A percentile compares a stretch with the other conserved stretches of the same genome.
Evolutionary conservation across 2,888 invertebrate genomes (phyloP).

Genomic region (Tenthredo mesomela): DNA sequence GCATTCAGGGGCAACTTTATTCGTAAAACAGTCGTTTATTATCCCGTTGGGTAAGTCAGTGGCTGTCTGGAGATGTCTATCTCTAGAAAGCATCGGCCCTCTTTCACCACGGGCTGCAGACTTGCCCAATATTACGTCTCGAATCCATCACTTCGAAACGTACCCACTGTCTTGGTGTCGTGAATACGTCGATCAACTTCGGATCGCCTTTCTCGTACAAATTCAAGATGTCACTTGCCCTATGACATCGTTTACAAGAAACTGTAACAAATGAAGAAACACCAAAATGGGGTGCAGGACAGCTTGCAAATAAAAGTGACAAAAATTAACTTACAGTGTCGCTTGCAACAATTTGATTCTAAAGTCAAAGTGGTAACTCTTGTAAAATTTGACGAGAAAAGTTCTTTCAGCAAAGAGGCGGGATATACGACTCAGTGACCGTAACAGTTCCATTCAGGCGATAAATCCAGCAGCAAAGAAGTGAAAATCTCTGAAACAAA

Average conservation of each 20-base stretch:
- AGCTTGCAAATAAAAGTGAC: background rate
- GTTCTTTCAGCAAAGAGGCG: background rate
- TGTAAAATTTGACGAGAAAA: conserved; percentile 26
- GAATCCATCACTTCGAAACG: conserved; percentile 46
- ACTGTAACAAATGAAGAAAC: background rate
- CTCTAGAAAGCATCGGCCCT: conserved; percentile 44
- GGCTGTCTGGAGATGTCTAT: conserved; percentile 54
- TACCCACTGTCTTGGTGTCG: conserved; percentile 42
- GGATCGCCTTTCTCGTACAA: conserved; percentile 33
- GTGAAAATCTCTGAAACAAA: conserved; percentile 31
- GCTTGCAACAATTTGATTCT: background rate
- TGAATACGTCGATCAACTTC: conserved; percentile 26
- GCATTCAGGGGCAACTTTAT: conserved; percentile 46
- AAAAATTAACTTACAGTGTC: background rate
- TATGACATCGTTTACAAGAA: background rate
- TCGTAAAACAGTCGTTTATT: conserved; percentile 53
- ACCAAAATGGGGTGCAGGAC: background rate
- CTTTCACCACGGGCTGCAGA: conserved; percentile 31
- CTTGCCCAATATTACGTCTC: conserved; percentile 48
- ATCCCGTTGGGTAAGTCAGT: conserved; percentile 46
- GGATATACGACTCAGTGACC: background rate
- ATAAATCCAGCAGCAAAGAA: conserved; percentile 25
- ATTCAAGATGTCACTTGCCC: background rate
- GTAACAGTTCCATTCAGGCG: conserved; percentile 29
- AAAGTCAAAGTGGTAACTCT: background rate